Evolutionary conservation across 2,888 invertebrate genomes (phyloP).

Genomic region (Mythimna ferrago): DNA sequence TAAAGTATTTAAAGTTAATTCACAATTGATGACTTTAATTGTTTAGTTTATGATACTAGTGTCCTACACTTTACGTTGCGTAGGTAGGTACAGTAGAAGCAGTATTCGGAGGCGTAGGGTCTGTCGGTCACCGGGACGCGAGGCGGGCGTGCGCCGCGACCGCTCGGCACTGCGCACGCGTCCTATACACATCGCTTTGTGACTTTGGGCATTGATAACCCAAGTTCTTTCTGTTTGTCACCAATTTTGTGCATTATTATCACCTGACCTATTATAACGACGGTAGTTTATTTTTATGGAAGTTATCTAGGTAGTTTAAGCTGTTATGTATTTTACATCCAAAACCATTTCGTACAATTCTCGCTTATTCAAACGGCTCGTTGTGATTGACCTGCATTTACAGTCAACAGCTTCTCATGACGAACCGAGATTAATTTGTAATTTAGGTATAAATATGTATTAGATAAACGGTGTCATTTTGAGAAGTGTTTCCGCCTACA

Average conservation of each 20-base stretch:
- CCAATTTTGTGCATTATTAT: slow-evolving; percentile 80
- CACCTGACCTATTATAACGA: slow-evolving; percentile 86
- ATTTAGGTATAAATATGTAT: slow-evolving; percentile 88
- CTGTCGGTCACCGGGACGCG: slow-evolving; percentile 49
- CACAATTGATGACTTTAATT: slow-evolving; percentile 86
- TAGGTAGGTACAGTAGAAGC: slow-evolving; percentile 65
- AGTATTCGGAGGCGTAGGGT: slow-evolving; percentile 55
- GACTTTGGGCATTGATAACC: slow-evolving; percentile 63
- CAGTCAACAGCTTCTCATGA: slow-evolving; percentile 84
- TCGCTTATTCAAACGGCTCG: slow-evolving; percentile 79
- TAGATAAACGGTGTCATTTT: slow-evolving; percentile 87
- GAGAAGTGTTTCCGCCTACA: slow-evolving; percentile 81
- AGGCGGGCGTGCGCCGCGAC: slow-evolving; percentile 30
- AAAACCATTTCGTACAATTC: slow-evolving; percentile 79
- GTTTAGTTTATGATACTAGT: slow-evolving; percentile 78
- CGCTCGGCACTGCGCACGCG: slow-evolving; percentile 55
- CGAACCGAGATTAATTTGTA: slow-evolving; percentile 88
- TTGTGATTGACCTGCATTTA: slow-evolving; percentile 87
- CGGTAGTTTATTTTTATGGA: slow-evolving; percentile 89
- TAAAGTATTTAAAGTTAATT: slow-evolving; percentile 91
- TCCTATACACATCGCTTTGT: slow-evolving; percentile 86
- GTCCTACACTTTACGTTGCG: slow-evolving; percentile 69
- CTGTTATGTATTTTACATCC: slow-evolving; percentile 89
- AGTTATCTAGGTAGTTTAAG: slow-evolving; percentile 90
- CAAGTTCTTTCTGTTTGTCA: slow-evolving; percentile 71